Evolutionary conservation across 2,797 vertebrate genomes (phyloP), one percentile per base, ranked within the genome.

Genomic region (Bufotes viridis): DNA sequence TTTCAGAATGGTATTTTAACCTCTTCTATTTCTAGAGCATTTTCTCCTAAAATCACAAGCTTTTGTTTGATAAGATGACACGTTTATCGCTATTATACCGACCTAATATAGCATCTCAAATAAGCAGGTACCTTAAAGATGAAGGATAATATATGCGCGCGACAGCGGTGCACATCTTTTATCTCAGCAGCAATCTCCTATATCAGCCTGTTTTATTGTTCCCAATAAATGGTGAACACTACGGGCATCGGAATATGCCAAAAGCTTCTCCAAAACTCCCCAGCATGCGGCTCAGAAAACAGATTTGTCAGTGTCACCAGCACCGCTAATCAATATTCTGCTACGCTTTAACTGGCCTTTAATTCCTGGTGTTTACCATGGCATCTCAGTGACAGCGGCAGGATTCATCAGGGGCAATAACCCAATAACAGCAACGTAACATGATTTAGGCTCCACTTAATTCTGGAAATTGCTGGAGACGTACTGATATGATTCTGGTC

Each of bases 351-450:
- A 51, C 57, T 55, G 42, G 26, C 26, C 75, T 74, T 84, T 84
- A 26, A 84, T 84, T 79, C 53, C 22, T 79, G 17, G 63, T 61
- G 57, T 58, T 88, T 84, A 53, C 75, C 60, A 80, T 74, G 69
- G 63, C 29, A 79, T 84, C 69, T 76, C 26, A 58, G 24, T 63
- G 65, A 85, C 76, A 81, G 49, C 49, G 17, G 67, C 58, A 22
- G 60, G 65, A 81, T 85, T 85, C 78, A 85, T 85, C 82, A 81
- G 63, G 65, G 76, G 82, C 49, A 81, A 89, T 89, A 85, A 89
- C 69, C 69, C 55, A 81, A 81, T 85, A 89, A 89, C 26, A 76
- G 67, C 78, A 85, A 86, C 88, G 82, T 67, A 86, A 81, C 49
- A 82, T 58, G 78, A 89, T 82, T 81, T 86, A 84, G 72, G 78